A percentile compares a stretch with the other conserved stretches of the same genome.
Evolutionary conservation across 2,888 invertebrate species (phyloP).

Genomic region (Oxyteleia sp.): DNA sequence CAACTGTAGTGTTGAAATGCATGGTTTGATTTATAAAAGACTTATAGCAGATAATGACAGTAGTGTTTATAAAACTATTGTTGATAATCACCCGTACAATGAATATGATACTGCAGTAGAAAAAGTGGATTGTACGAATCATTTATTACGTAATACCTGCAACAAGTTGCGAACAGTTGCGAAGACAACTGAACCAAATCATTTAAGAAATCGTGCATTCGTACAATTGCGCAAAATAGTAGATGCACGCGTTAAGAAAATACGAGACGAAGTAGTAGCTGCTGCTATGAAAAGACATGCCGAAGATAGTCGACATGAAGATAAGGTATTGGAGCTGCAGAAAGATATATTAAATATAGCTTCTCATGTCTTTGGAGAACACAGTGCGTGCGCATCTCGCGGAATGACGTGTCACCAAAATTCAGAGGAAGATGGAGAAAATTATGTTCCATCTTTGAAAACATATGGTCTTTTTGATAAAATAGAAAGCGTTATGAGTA

Average conservation of each 20-base stretch:
- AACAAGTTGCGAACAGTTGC: not conserved
- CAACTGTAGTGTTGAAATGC: conserved; percentile 48
- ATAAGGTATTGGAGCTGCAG: conserved; percentile 34
- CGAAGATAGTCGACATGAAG: conserved; percentile 33
- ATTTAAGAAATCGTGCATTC: not conserved
- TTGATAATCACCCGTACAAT: not conserved
- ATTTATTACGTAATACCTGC: not conserved
- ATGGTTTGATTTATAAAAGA: conserved; percentile 38
- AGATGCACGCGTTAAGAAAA: conserved; percentile 6
- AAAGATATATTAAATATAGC: conserved; percentile 63
- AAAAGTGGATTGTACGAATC: conserved; percentile 3
- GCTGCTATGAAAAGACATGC: conserved; percentile 9
- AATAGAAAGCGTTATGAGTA: not conserved
- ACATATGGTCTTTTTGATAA: not conserved
- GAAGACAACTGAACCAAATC: not conserved
- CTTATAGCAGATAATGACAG: not conserved
- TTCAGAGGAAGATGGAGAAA: conserved; percentile 3
- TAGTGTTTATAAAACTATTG: not conserved
- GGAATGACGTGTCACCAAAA: conserved; percentile 8
- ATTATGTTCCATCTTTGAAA: conserved; percentile 32
- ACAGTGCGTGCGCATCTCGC: conserved; percentile 52
- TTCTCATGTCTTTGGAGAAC: conserved; percentile 59
- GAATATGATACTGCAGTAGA: not conserved
- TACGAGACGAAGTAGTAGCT: conserved; percentile 1
- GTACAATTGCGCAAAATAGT: conserved; percentile 9